Percentiles rank a stretch among this genome's conserved stretches.
Evolutionary conservation across 2,888 invertebrate species (phyloP).

Genomic region (Drosophila nigricruria): DNA sequence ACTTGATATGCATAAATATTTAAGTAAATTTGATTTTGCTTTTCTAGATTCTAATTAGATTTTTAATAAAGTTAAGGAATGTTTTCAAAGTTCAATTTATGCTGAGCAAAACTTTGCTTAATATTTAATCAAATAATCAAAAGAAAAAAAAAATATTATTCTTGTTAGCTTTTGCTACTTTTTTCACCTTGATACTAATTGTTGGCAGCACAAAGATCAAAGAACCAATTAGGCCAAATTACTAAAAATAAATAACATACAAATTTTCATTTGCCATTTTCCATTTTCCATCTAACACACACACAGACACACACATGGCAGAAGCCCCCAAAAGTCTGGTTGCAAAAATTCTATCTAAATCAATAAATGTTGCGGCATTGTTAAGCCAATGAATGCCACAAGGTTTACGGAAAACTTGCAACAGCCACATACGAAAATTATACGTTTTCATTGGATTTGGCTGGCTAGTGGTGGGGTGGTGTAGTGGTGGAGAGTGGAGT

Average conservation of each 20-base stretch:
- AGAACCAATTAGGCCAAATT: slow-evolving; percentile 10
- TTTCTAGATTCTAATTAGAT: background rate
- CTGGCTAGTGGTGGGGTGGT: background rate
- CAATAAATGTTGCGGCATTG: slow-evolving; percentile 52
- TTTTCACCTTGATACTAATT: background rate
- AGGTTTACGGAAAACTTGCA: slow-evolving; percentile 25
- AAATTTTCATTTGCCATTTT: background rate
- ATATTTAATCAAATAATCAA: background rate
- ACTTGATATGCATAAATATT: background rate
- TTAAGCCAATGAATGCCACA: slow-evolving; percentile 44
- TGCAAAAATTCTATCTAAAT: slow-evolving; percentile 44
- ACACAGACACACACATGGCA: background rate
- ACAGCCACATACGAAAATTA: slow-evolving; percentile 26
- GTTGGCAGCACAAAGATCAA: background rate
- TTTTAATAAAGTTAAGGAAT: too few species aligned
- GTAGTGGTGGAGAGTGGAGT: too few species aligned
- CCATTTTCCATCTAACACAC: background rate
- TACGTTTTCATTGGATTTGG: slow-evolving; percentile 49
- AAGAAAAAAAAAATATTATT: background rate
- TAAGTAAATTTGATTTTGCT: background rate
- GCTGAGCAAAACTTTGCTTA: background rate
- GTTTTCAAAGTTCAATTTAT: too few species aligned
- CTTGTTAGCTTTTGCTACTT: too few species aligned
- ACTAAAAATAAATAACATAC: background rate
- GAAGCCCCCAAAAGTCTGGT: background rate